A percentile compares a stretch with the other conserved stretches of the same genome.
Conservation (phyloP, 2,113 vertebrate genomes). For the Carassius carassius region DNA sequence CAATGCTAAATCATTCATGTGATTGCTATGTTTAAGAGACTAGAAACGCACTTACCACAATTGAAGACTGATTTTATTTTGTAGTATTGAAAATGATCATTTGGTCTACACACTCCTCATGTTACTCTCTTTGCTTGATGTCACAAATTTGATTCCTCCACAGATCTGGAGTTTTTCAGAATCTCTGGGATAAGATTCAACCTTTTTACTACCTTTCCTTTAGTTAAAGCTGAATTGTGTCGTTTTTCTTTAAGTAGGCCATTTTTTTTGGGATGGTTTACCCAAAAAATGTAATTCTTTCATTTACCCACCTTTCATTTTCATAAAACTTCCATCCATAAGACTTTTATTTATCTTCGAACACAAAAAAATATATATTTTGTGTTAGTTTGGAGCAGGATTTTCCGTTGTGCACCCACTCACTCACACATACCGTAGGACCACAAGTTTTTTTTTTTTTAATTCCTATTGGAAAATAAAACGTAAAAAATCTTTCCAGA, state of each 20-base stretch:
- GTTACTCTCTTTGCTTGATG: constrained; percentile 27
- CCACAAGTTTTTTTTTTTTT: too few relatives aligned
- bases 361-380: background rate
- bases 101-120: constrained; percentile 54
- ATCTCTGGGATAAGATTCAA: constrained; percentile 19
- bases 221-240: constrained; percentile 4
- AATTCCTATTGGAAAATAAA: too few relatives aligned
- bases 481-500: too few relatives aligned
- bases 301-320: background rate
- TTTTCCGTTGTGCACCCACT: background rate
- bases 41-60: background rate
- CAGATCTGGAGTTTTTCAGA: constrained; percentile 20
- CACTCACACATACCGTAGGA: too few relatives aligned
- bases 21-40: background rate
- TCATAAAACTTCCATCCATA: background rate
- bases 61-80: background rate
- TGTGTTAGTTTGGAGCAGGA: background rate
- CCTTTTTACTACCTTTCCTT: background rate
- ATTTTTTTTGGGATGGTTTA: background rate
- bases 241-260: background rate
- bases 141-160: constrained; percentile 25
- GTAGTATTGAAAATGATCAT: background rate
- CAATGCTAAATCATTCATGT: background rate
- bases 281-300: background rate
- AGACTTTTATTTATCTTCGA: background rate